Base-by-base conservation (phyloP, 2,888 invertebrate species). In the Caenorhabditis uteleia region DNA sequence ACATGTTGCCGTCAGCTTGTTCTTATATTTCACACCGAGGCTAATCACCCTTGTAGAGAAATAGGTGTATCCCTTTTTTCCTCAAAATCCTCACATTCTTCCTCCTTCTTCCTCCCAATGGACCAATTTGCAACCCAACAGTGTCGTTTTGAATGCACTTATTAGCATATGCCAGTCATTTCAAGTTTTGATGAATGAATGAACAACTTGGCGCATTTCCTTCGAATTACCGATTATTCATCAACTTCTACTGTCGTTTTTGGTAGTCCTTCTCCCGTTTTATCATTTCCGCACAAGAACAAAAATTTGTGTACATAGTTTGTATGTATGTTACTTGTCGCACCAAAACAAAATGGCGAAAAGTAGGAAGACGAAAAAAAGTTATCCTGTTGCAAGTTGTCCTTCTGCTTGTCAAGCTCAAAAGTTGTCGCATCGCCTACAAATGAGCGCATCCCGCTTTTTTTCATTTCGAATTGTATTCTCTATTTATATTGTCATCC, bases 1-100 rank as follows among this genome's bases (percentile, higher is more conserved):
- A 60, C 54, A 43, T 54, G 54, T 59, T 54, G 54, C 45, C 54
- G 29, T 8, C 29, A 48, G 44, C 45, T 47, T 36, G 48, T 48
- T 60, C 60, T n/a, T n/a, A 60, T 54, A 60, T 60, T 60, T 60
- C 53, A 54, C 54, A 43, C 53, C 36, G 54, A 10, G 50, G 57
- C 57, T 59, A 59, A 59, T 59, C 59, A 60, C 60, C n/a, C 60
- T 54, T 60, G 60, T 54, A 60, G 47, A 54, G 54, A 60, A 48
- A 47, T 45, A 47, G 27, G 34, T 50, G 36, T 40, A 27, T 48
- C 42, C 48, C 55, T 42, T 47, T 40, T 25, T 36, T 56, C 56
- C 49, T 44, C 27, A 39, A 38, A n/a, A n/a, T n/a, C n/a, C n/a
- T n/a, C n/a, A n/a, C n/a, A n/a, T n/a, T n/a, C n/a, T n/a, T n/a